Conservation (phyloP, 2,888 invertebrate species). For the Leptogaster cylindrica region DNA sequence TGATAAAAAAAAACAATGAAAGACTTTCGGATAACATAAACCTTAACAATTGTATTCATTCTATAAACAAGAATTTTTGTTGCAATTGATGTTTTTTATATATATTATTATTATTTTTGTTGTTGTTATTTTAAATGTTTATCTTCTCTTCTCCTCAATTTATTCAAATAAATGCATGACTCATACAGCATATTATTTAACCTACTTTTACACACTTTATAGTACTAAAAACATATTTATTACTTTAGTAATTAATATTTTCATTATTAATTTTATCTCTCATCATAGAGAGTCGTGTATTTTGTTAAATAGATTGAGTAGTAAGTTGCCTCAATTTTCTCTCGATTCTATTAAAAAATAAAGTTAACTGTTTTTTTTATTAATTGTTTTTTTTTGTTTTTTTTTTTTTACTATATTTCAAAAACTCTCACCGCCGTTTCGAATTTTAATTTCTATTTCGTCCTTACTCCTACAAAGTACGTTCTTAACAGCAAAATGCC, state of each 20-base stretch:
- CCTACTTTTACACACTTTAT: slow-evolving; percentile 36
- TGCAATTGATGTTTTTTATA: too few relatives aligned
- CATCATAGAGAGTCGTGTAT: background rate
- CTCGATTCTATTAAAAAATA: slow-evolving; percentile 45
- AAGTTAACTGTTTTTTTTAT: slow-evolving; percentile 47
- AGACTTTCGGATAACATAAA: slow-evolving; percentile 19
- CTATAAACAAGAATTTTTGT: too few relatives aligned
- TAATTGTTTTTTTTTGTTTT: slow-evolving; percentile 7
- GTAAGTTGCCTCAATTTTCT: slow-evolving; percentile 26
- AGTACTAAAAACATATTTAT: slow-evolving; percentile 31
- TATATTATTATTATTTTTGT: background rate
- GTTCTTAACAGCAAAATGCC: slow-evolving; percentile 33
- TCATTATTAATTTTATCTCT: background rate
- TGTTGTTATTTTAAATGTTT: background rate
- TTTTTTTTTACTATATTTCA: background rate
- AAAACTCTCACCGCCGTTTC: background rate
- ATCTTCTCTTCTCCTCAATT: background rate
- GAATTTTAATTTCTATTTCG: slow-evolving; percentile 4
- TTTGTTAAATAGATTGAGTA: slow-evolving; percentile 10
- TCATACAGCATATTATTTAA: background rate
- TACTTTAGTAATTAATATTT: slow-evolving; percentile 21
- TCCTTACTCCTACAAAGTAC: slow-evolving; percentile 6
- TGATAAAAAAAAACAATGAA: too few relatives aligned
- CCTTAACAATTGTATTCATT: slow-evolving; percentile 20
- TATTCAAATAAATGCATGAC: slow-evolving; percentile 12